phyloP scores from a whole-genome alignment of 2,888 invertebrate species.

The Monopis laevigella region DNA sequence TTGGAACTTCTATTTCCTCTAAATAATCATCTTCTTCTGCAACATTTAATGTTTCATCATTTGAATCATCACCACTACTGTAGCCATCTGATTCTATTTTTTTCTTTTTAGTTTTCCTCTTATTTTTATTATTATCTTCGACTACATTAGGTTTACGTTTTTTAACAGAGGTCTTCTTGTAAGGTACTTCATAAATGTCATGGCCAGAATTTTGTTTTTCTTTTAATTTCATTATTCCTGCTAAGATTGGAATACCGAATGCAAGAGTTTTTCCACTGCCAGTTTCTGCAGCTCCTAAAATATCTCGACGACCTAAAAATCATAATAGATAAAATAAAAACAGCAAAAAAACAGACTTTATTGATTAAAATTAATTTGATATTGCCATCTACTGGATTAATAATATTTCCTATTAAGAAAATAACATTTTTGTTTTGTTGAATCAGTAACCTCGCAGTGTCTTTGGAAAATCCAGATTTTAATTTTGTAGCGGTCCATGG shows the following conservation, averaged over 20 bases:
- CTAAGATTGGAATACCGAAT: conserved; percentile 93
- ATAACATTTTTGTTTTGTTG: too few relatives aligned
- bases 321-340: conserved; percentile 4
- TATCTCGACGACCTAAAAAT: conserved; percentile 77
- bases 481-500: too few relatives aligned
- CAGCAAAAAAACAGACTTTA: background rate
- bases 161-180: conserved; percentile 40
- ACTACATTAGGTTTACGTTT: conserved; percentile 26
- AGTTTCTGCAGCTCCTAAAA: conserved; percentile 98
- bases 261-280: conserved; percentile 99
- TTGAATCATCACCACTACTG: conserved; percentile 32
- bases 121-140: conserved; percentile 20
- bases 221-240: conserved; percentile 81
- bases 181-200: conserved; percentile 49
- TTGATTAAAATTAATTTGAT: too few relatives aligned
- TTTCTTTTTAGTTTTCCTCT: conserved; percentile 19
- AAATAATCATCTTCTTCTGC: conserved; percentile 32
- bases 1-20: conserved; percentile 46
- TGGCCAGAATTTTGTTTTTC: conserved; percentile 42
- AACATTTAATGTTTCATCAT: conserved; percentile 14
- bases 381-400: too few relatives aligned
- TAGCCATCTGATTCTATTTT: conserved; percentile 44
- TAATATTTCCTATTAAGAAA: too few relatives aligned
- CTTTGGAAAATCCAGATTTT: too few relatives aligned
- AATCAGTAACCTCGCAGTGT: too few relatives aligned